Evolutionary conservation across 2,113 vertebrate genomes (phyloP).

Genomic region (Menura novaehollandiae): DNA sequence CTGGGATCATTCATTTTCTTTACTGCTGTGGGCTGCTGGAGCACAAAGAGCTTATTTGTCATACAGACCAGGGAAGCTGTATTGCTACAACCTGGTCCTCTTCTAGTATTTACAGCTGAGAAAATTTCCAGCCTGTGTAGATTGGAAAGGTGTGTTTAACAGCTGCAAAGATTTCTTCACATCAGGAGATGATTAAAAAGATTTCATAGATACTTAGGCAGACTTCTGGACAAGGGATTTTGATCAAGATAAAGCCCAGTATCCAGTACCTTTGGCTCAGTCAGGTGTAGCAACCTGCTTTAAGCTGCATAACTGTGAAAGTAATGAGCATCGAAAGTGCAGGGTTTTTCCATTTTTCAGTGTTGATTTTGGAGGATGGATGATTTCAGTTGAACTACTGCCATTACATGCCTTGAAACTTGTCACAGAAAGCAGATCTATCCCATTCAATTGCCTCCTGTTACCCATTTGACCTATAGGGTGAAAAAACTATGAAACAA

Average conservation of each 20-base stretch:
- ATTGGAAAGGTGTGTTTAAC: background rate
- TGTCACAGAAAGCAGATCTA: background rate
- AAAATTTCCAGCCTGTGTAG: background rate
- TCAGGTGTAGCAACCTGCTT: background rate
- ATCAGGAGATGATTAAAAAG: background rate
- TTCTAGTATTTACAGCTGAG: background rate
- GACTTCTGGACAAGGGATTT: background rate
- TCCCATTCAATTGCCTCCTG: background rate
- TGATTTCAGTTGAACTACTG: background rate
- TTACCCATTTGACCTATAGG: background rate
- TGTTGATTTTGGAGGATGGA: background rate
- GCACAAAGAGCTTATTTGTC: background rate
- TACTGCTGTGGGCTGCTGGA: background rate
- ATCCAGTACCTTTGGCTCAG: background rate
- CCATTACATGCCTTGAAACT: background rate
- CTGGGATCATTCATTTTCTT: background rate
- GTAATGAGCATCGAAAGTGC: background rate
- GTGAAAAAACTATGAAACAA: conserved; percentile 33
- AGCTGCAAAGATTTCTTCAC: background rate
- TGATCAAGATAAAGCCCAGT: background rate
- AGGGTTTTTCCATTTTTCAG: background rate
- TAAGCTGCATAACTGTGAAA: background rate
- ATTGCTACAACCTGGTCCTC: background rate
- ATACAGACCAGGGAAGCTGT: background rate
- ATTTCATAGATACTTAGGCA: background rate